Evolutionary conservation across 2,888 invertebrate species (phyloP).

Genomic region (Priocnemis perturbator): DNA sequence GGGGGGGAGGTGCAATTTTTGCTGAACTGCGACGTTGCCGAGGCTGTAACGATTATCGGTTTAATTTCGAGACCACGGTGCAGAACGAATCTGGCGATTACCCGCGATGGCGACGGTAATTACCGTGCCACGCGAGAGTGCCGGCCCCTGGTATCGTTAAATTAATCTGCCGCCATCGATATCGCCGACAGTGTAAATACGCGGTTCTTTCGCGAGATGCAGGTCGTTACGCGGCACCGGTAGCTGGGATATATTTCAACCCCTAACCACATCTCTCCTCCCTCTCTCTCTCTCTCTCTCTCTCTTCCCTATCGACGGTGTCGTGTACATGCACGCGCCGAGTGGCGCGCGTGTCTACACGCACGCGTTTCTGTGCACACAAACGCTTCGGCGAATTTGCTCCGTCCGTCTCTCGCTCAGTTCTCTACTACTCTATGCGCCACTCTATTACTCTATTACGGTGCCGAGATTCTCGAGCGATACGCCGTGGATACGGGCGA

Average conservation of each 20-base stretch:
- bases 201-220: background rate
- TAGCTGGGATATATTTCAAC: background rate
- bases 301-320: background rate
- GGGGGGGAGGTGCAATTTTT: too few species aligned
- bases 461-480: background rate
- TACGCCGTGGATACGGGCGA: constrained; percentile 7
- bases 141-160: constrained; percentile 33
- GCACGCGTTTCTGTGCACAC: constrained; percentile 17
- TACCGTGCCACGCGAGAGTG: constrained; percentile 22
- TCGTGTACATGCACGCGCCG: background rate
- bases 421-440: constrained; percentile 19
- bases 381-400: constrained; percentile 15
- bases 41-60: constrained; percentile 16
- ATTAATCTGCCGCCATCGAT: constrained; percentile 41
- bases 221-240: background rate
- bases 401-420: constrained; percentile 19
- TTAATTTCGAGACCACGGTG: constrained; percentile 29
- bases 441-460: background rate
- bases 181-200: constrained; percentile 7
- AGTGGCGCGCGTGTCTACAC: constrained; percentile 6
- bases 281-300: background rate
- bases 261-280: too few species aligned
- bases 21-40: too few species aligned
- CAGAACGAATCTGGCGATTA: constrained; percentile 32
- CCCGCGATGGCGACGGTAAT: constrained; percentile 31